Evolutionary conservation across 2,888 invertebrate genomes (phyloP).

Genomic region (Cantharis nigra): DNA sequence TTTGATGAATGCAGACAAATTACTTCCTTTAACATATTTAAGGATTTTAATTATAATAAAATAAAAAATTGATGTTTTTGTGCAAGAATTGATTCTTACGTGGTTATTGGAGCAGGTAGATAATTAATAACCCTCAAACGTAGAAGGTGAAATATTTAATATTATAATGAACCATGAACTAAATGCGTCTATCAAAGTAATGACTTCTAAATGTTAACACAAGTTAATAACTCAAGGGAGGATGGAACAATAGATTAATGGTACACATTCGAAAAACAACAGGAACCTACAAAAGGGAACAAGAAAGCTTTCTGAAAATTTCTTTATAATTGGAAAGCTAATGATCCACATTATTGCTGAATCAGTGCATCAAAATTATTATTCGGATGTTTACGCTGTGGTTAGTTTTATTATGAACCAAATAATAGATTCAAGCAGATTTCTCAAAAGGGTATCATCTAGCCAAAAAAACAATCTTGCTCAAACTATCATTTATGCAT

Average conservation of each 20-base stretch:
- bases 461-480: not conserved
- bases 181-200: not conserved
- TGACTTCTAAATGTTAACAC: not conserved
- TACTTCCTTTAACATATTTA: not conserved
- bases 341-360: not conserved
- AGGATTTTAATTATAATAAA: not conserved
- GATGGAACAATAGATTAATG: not conserved
- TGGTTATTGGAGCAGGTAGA: not conserved
- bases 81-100: not conserved
- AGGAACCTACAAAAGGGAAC: not conserved
- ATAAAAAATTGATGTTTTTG: not conserved
- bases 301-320: not conserved
- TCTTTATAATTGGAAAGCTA: not conserved
- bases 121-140: not conserved
- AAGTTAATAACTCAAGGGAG: not conserved
- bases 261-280: not conserved
- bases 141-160: not conserved
- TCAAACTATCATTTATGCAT: not conserved
- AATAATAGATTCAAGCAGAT: too few species aligned
- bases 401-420: not conserved
- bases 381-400: not conserved
- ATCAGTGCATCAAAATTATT: not conserved
- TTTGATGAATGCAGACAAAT: not conserved
- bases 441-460: not conserved
- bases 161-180: not conserved